phyloP scores from a whole-genome alignment of 2,113 vertebrate species.

The Limanda limanda region DNA sequence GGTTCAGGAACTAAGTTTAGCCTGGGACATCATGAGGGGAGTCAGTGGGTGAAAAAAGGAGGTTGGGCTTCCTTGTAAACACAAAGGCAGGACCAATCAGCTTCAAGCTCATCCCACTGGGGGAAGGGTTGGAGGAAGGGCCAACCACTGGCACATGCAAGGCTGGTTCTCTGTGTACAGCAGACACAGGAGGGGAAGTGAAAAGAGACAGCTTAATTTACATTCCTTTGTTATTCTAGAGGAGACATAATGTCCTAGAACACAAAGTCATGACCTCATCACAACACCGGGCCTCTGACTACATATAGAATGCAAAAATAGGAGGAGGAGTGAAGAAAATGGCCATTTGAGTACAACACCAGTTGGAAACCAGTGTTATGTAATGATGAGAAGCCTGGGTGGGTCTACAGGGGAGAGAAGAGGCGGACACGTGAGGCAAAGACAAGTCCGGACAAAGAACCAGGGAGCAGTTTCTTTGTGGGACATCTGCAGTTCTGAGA shows the following conservation, averaged over 20 bases:
- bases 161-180: constrained; percentile 1
- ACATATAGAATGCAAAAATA: constrained; percentile 6
- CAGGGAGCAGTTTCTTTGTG: constrained; percentile 27
- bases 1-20: constrained; percentile 32
- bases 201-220: constrained; percentile 56
- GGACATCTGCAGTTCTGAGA: constrained; percentile 21
- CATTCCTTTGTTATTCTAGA: constrained; percentile 65
- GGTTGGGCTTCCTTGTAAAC: constrained; percentile 75
- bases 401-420: constrained; percentile 21
- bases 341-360: not conserved
- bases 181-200: constrained; percentile 44
- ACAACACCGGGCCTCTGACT: not conserved
- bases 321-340: not conserved
- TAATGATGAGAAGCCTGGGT: constrained; percentile 46
- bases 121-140: constrained; percentile 42
- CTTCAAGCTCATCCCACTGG: not conserved
- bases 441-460: constrained; percentile 60
- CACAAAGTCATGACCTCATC: constrained; percentile 45
- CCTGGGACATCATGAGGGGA: constrained; percentile 38
- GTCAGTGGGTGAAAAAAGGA: constrained; percentile 13
- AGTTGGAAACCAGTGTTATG: constrained; percentile 59
- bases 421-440: constrained; percentile 68
- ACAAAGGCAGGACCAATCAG: constrained; percentile 67
- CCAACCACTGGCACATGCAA: constrained; percentile 42
- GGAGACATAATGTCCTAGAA: constrained; percentile 72